Percentiles rank a stretch among this genome's conserved stretches.
Evolutionary conservation across 2,888 invertebrate genomes (phyloP).

Genomic region (Himalopsyche kuldschensis): DNA sequence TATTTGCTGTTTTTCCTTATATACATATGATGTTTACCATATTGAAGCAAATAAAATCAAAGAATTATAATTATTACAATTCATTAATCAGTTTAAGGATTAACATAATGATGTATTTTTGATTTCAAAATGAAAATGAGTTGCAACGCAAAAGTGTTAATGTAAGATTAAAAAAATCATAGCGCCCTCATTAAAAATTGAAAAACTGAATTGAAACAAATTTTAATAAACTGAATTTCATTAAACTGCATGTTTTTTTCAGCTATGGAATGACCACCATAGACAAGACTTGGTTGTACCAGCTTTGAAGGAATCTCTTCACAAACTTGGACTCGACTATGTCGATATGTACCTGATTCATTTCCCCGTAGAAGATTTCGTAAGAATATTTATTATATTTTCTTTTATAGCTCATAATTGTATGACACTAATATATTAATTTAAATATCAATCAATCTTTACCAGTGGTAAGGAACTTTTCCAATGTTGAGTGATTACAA

Average conservation of each 20-base stretch:
- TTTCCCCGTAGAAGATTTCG: conserved; percentile 48
- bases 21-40: no score
- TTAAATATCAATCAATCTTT: background rate
- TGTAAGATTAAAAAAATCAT: no score
- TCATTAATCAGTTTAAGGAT: no score
- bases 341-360: conserved; percentile 62
- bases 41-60: no score
- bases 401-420: background rate
- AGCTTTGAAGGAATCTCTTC: conserved; percentile 49
- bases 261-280: conserved; percentile 47
- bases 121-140: no score
- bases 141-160: no score
- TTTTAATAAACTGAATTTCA: background rate
- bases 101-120: no score
- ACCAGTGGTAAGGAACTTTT: no score
- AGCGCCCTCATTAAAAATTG: no score
- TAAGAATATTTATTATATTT: conserved; percentile 18
- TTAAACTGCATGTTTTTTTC: conserved; percentile 25
- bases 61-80: no score
- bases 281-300: conserved; percentile 46
- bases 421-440: background rate
- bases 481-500: no score
- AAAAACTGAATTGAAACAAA: background rate
- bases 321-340: conserved; percentile 56
- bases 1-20: no score